These are phyloP conservation scores for Oreochromis grahami DNA, from an alignment of 2,797 vertebrate species.

Conservation along the genomic window DNA sequence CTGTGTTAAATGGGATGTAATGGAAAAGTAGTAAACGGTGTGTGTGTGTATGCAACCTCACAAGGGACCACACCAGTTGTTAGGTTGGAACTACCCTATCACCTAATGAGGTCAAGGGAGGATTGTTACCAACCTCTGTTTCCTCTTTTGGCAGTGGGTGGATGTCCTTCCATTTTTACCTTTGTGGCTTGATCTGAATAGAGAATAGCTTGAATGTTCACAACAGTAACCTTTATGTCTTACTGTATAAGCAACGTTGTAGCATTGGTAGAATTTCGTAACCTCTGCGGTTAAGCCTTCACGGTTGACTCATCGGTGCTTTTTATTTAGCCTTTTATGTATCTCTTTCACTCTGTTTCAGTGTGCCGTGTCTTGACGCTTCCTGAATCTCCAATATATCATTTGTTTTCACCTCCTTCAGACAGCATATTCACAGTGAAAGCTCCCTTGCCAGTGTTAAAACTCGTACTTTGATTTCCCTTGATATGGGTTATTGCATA, in stretches of 20 bases:
- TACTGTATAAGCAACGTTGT: slow-evolving; percentile 19
- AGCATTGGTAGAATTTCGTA: slow-evolving; percentile 1
- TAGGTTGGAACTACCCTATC: slow-evolving; percentile 45
- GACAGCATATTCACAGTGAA: slow-evolving; percentile 6
- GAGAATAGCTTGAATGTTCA: slow-evolving; percentile 23
- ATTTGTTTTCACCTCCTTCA: slow-evolving; percentile 6
- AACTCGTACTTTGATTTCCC: neutral
- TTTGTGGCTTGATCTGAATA: slow-evolving; percentile 16
- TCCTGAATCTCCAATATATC: slow-evolving; percentile 5
- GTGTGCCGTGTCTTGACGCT: neutral
- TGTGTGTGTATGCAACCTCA: slow-evolving; percentile 15
- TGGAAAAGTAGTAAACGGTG: slow-evolving; percentile 26
- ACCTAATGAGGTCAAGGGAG: slow-evolving; percentile 67
- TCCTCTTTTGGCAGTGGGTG: neutral
- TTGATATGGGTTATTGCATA: neutral
- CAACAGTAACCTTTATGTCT: slow-evolving; percentile 35
- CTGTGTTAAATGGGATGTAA: slow-evolving; percentile 9
- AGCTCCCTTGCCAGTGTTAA: slow-evolving; percentile 2
- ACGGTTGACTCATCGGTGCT: neutral
- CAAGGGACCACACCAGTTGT: slow-evolving; percentile 60
- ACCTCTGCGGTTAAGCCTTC: neutral
- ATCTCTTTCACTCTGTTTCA: neutral
- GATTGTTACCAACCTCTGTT: slow-evolving; percentile 45
- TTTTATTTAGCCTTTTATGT: slow-evolving; percentile 5
- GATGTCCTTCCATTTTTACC: slow-evolving; percentile 1